Evolutionary conservation across 2,797 vertebrate species (phyloP), one percentile per base, ranked within the genome.

Genomic region (Phrynocephalus vlangalii): DNA sequence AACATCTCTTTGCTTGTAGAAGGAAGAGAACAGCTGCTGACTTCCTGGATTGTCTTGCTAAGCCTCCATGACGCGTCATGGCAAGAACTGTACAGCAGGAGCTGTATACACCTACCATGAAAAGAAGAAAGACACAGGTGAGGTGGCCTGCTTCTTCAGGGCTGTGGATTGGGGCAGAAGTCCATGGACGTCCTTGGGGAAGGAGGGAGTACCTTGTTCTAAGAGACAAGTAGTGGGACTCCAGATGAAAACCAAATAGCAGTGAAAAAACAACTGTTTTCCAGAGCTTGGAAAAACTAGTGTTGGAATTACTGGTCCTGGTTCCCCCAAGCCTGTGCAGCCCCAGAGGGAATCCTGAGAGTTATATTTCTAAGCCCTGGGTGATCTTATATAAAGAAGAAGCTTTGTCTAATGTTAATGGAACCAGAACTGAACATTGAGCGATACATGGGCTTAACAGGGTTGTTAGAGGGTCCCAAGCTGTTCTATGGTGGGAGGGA

Each of bases 91-190:
- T 67, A 99, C 98, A 0, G 98, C 98, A 0, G 98, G 98, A 33
- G 98, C 98, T 0, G 98, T 99, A 0, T 98, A 99, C 93, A 99
- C 98, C 1, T 99, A 99, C 92, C 98, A 99, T 0, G 98, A 99
- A 96, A 99, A 98, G 82, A 98, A 93, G 94, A 98, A 99, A 89
- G 98, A 99, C 78, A 99, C 98, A 82, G 98, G 98, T 98, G 83
- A 91, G 83, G 20, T 44, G 11, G 15, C 3, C 1, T 4, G 0
- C 16, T 75, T 44, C 56, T 82, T 22, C 20, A 52, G 28, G 16
- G 48, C n/a, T 67, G 6, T 13, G 38, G 82, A 30, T 15, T n/a
- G 50, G 60, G 28, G 77, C 15, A 48, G 66, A 66, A n/a, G 30
- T 48, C 3, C 66, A 26, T 2, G 4, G 2, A 3, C 15, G 3